Conservation (phyloP, 2,113 vertebrate genomes). For the Sorex araneus region DNA sequence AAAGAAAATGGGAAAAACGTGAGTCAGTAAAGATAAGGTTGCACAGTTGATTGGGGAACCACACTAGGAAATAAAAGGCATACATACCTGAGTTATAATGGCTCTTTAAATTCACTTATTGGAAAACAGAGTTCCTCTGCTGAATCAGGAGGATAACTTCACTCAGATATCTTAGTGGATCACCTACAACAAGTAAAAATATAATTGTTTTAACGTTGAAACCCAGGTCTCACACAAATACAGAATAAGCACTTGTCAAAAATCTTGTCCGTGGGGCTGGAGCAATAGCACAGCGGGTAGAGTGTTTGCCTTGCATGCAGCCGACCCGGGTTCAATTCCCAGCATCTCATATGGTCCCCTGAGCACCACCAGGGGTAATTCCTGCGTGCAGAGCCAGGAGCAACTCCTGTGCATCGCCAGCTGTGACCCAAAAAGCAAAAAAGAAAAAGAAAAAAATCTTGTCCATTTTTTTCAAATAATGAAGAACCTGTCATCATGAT, state of each 20-base stretch:
- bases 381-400: too few species aligned
- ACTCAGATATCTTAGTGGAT: not conserved
- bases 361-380: too few species aligned
- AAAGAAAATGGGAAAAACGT: not conserved
- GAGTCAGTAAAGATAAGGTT: not conserved
- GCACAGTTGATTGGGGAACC: not conserved
- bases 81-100: not conserved
- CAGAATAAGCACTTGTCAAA: constrained; percentile 2
- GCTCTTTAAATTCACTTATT: not conserved
- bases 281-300: too few species aligned
- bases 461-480: not conserved
- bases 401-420: too few species aligned
- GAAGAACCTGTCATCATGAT: not conserved
- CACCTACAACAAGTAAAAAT: not conserved
- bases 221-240: not conserved
- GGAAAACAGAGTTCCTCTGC: not conserved
- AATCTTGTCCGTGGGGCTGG: not conserved
- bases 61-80: not conserved
- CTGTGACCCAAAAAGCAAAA: too few species aligned
- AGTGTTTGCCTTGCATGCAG: too few species aligned
- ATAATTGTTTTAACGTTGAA: constrained; percentile 15
- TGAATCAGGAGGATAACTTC: not conserved
- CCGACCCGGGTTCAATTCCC: too few species aligned
- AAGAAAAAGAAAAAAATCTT: not conserved
- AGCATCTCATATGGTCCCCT: too few species aligned